Percentiles rank a stretch among this genome's conserved stretches.
Conservation (phyloP, 1,140 invertebrate species). For the Himalopsyche phryganea region DNA sequence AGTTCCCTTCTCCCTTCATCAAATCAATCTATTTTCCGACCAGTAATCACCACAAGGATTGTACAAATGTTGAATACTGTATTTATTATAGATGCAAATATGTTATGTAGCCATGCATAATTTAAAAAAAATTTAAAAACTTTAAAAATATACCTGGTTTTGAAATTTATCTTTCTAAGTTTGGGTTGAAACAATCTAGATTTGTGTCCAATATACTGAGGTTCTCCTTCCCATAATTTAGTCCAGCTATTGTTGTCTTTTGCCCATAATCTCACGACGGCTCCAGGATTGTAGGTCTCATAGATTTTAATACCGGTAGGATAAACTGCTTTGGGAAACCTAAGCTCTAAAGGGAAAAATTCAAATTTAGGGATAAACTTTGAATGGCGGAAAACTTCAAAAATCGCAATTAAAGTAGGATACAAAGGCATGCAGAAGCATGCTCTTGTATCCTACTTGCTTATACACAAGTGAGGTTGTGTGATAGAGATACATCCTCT, state of each 20-base stretch:
- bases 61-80: too few species aligned
- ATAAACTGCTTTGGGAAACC: conserved; percentile 71
- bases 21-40: too few species aligned
- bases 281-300: conserved; percentile 88
- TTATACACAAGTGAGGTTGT: too few species aligned
- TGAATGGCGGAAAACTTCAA: too few species aligned
- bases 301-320: conserved; percentile 76
- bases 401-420: background rate
- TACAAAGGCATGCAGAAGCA: too few species aligned
- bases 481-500: background rate
- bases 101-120: too few species aligned
- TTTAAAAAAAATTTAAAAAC: too few species aligned
- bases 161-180: conserved; percentile 58
- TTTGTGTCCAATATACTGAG: conserved; percentile 58
- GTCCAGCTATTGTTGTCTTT: conserved; percentile 59
- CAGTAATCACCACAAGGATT: too few species aligned
- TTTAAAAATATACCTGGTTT: conserved; percentile 60
- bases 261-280: conserved; percentile 79
- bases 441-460: too few species aligned
- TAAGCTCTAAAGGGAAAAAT: conserved; percentile 57
- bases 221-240: conserved; percentile 71
- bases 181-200: conserved; percentile 74
- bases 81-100: too few species aligned
- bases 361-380: too few species aligned
- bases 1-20: too few species aligned